Conservation (phyloP, 2,113 vertebrate species). For the Prionailurus bengalensis region DNA sequence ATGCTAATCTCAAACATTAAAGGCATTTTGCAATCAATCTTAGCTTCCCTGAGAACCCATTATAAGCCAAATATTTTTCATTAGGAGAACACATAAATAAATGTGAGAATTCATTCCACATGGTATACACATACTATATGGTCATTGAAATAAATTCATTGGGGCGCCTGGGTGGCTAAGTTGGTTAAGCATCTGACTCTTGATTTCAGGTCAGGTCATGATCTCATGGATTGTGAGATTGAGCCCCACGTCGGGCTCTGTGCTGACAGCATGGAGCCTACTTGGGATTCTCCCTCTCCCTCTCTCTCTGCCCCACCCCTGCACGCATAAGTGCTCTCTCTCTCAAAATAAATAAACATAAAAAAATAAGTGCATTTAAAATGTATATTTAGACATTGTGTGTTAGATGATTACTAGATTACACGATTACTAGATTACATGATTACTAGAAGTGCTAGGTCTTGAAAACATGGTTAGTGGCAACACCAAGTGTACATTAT, state of each 20-base stretch:
- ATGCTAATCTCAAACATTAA: neutral
- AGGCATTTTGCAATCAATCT: neutral
- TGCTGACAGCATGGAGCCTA: no score
- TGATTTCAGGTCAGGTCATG: no score
- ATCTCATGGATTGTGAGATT: no score
- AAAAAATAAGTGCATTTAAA: constrained; percentile 16
- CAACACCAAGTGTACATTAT: neutral
- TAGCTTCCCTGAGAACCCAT: neutral
- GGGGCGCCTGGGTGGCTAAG: no score
- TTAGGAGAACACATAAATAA: constrained; percentile 3
- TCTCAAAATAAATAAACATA: no score
- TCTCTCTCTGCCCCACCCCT: no score
- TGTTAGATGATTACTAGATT: no score
- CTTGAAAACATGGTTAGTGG: neutral
- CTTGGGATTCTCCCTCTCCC: no score
- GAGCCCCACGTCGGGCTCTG: no score
- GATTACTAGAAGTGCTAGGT: neutral
- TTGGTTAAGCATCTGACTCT: no score
- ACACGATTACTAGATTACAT: no score
- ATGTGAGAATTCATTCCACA: neutral
- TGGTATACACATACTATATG: neutral
- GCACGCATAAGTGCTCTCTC: no score
- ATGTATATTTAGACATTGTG: neutral
- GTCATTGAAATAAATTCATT: constrained; percentile 3
- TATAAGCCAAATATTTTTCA: constrained; percentile 43